Base-by-base conservation (phyloP, 2,113 vertebrate genomes). In the Laticauda laticaudata region DNA sequence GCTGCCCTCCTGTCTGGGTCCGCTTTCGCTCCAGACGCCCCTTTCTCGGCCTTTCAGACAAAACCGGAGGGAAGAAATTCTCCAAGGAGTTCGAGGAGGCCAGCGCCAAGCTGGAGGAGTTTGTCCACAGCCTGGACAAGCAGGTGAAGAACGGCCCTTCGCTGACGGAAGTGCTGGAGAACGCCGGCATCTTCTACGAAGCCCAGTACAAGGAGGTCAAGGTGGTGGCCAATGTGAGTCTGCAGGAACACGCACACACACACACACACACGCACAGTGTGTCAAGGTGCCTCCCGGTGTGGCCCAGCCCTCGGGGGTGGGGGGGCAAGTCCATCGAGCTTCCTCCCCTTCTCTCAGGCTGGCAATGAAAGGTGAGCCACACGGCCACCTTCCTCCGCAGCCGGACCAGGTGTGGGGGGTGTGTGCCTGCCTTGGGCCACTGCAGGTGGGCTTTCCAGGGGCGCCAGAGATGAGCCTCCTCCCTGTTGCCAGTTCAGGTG, bases 201-300 rank as follows among this genome's bases (percentile, higher is more conserved):
- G 99, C 98, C 24, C 99, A 99, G 93, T 99, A 99, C 95, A 99
- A 99, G 94, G 99, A 99, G 93, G 99, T 99, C 89, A 99, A 99
- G 96, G 99, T 99, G 87, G 99, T 99, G 12, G 99, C 99, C 9
- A 99, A 99, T 15, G 99, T 99, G 96, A 99, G 99, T 98, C 55
- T 0, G 12, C 61, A 15, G 61, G 29, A n/a, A n/a, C 11, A 64
- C 11, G 12, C 10, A 29, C 57, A 9, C 61, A 1, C 61, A 11
- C 61, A 29, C 61, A 29, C 26, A 12, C 45, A 5, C 45, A 43
- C 43, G 43, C 43, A 5, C 45, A 5, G 0, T 0, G 14, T 11
- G 26, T n/a, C 59, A 11, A 26, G 10, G 10, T 4, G 61, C 26
- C 4, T 64, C 64, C 14, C 0, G 2, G 5, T 3, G 5, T 20